Evolutionary conservation across 2,113 vertebrate genomes (phyloP).

Genomic region (Corydoras maculifer): DNA sequence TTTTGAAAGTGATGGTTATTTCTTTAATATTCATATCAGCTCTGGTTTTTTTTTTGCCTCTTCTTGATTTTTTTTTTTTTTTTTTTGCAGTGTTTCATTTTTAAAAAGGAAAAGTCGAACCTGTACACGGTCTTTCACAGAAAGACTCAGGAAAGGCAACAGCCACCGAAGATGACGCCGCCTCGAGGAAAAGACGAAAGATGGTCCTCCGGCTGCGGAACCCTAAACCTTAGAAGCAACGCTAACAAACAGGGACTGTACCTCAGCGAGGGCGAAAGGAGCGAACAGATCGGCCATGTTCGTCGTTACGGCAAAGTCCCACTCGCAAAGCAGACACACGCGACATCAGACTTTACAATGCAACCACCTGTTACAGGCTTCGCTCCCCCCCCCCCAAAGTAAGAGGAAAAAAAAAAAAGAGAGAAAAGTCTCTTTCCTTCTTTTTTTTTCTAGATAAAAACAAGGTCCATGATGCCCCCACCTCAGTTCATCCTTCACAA

Average conservation of each 20-base stretch:
- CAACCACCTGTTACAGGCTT: too few species aligned
- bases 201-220: slow-evolving; percentile 26
- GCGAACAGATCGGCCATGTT: slow-evolving; percentile 25
- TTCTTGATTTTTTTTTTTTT: slow-evolving; percentile 49
- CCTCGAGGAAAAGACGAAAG: slow-evolving; percentile 47
- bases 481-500: too few species aligned
- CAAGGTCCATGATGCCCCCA: too few species aligned
- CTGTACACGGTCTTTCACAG: slow-evolving; percentile 82
- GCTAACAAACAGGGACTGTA: slow-evolving; percentile 42
- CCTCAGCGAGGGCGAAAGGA: slow-evolving; percentile 34
- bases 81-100: slow-evolving; percentile 61
- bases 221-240: slow-evolving; percentile 39
- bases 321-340: slow-evolving; percentile 50
- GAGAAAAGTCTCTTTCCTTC: too few species aligned
- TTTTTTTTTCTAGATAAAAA: slow-evolving; percentile 11
- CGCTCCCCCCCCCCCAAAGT: slow-evolving; percentile 44
- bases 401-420: slow-evolving; percentile 18
- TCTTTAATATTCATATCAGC: slow-evolving; percentile 51
- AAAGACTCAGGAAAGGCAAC: slow-evolving; percentile 79
- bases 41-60: slow-evolving; percentile 39
- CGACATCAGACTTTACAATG: slow-evolving; percentile 34
- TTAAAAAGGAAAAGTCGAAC: slow-evolving; percentile 58
- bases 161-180: slow-evolving; percentile 66
- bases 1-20: slow-evolving; percentile 64
- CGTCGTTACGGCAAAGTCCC: slow-evolving; percentile 36